Evolutionary conservation across 1,140 invertebrate species (phyloP).

Genomic region (Ectropis grisescens): DNA sequence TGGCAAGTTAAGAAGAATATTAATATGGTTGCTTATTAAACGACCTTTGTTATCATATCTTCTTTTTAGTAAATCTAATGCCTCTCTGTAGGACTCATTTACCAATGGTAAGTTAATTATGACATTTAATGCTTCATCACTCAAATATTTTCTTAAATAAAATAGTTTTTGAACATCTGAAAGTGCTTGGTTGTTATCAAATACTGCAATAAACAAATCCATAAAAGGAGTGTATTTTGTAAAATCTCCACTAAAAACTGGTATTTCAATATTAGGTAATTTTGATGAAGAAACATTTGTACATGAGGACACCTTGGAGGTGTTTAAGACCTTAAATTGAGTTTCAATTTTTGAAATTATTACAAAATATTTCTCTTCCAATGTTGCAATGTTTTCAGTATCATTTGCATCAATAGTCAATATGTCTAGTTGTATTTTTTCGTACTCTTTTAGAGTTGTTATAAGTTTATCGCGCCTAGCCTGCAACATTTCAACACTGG

Average conservation of each 20-base stretch:
- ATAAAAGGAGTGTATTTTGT: conserved; percentile 9
- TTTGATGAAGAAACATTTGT: not conserved
- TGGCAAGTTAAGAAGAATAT: conserved; percentile 5
- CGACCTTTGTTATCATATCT: conserved; percentile 11
- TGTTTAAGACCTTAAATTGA: not conserved
- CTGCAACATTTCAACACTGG: conserved; percentile 3
- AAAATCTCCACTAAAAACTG: conserved; percentile 10
- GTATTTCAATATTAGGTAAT: conserved; percentile 9
- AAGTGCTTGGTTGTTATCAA: conserved; percentile 7
- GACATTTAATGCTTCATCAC: conserved; percentile 5
- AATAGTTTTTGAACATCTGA: conserved; percentile 12
- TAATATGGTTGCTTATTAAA: conserved; percentile 4
- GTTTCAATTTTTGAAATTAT: conserved; percentile 6
- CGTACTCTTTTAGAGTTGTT: conserved; percentile 4
- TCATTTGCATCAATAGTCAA: conserved; percentile 7
- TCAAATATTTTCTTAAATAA: conserved; percentile 11
- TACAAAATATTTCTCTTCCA: conserved; percentile 9
- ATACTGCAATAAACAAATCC: conserved; percentile 9
- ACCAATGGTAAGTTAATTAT: conserved; percentile 10
- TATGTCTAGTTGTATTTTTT: conserved; percentile 6
- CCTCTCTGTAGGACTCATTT: conserved; percentile 9
- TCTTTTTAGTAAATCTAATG: conserved; percentile 9
- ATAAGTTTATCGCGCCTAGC: conserved; percentile 3
- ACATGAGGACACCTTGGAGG: too few relatives aligned
- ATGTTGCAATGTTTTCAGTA: conserved; percentile 1